Evolutionary conservation across 2,797 vertebrate species (phyloP), one percentile per base, ranked within the genome.

Genomic region (Chrosomus eos): DNA sequence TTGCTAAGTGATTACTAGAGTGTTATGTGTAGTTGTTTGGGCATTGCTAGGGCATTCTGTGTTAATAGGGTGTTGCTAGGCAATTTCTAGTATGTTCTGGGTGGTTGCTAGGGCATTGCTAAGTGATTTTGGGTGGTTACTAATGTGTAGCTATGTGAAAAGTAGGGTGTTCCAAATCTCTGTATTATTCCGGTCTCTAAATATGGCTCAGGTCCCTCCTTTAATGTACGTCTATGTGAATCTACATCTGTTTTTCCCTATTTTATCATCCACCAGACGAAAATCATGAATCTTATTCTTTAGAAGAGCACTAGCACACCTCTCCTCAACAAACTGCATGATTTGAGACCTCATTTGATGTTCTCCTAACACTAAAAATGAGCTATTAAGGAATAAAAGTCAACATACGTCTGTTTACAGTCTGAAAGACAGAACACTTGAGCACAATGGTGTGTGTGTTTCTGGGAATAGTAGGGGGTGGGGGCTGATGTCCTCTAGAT

Each of bases 401-500:
- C 33, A 60, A n/a, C 51, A n/a, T 33, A 21, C n/a, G 38, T 68
- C 40, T 72, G 21, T 87, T 53, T 76, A 28, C 13, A 10, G 23
- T 67, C 28, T 73, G 80, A 86, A 79, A 78, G 70, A 58, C 64
- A 79, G 88, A 28, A 81, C 80, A 87, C 33, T 75, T 77, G 38
- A 64, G 83, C 71, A 81, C 82, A 84, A 81, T 76, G 60, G 62
- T 45, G 45, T 45, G 38, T 86, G 82, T 82, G 79, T 87, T 81
- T 72, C 79, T 76, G 83, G 66, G 81, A 81, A 86, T 64, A 51
- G 64, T 38, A 38, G 83, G 72, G 76, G 86, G 84, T 58, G 80
- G 80, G 83, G 26, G 71, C 43, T 62, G 82, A 83, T 85, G 66
- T 85, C 79, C 80, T 81, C 81, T 64, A 55, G 83, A 85, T 79